A percentile compares a stretch with the other conserved stretches of the same genome.
Evolutionary conservation across 2,113 vertebrate genomes (phyloP).

Genomic region (Gobiocypris rarus): DNA sequence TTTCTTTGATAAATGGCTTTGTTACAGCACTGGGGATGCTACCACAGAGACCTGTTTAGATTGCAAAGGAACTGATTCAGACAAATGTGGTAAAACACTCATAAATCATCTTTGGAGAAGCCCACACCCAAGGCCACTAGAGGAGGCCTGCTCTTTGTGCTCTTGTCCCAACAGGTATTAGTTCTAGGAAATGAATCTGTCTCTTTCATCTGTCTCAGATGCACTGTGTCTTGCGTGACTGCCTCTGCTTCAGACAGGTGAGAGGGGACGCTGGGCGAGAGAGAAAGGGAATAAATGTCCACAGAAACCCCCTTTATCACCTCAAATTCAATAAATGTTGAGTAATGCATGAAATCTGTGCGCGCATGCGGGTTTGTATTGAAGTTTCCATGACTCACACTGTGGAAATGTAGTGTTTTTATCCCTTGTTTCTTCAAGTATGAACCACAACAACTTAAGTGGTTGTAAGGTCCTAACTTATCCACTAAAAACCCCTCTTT

Average conservation of each 20-base stretch:
- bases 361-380: not conserved
- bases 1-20: conserved; percentile 29
- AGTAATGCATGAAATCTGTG: conserved; percentile 61
- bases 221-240: conserved; percentile 53
- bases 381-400: conserved; percentile 69
- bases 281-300: conserved; percentile 7
- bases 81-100: conserved; percentile 66
- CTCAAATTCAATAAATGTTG: conserved; percentile 70
- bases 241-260: conserved; percentile 55
- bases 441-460: conserved; percentile 30
- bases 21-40: conserved; percentile 7
- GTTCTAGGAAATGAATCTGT: conserved; percentile 47
- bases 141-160: conserved; percentile 33
- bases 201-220: conserved; percentile 37
- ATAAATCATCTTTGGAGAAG: conserved; percentile 67
- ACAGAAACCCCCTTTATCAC: conserved; percentile 48
- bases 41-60: conserved; percentile 33
- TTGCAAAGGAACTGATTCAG: conserved; percentile 56
- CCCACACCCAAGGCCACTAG: conserved; percentile 68
- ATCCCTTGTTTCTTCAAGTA: conserved; percentile 46
- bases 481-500: not conserved
- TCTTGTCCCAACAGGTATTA: conserved; percentile 38
- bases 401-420: conserved; percentile 61
- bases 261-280: not conserved
- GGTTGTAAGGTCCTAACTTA: conserved; percentile 3